Percentiles rank a stretch among this genome's conserved stretches.
These are phyloP conservation scores for Leucoraja erinaceus DNA, from an alignment of 2,113 vertebrate genomes.

Conservation along the genomic window DNA sequence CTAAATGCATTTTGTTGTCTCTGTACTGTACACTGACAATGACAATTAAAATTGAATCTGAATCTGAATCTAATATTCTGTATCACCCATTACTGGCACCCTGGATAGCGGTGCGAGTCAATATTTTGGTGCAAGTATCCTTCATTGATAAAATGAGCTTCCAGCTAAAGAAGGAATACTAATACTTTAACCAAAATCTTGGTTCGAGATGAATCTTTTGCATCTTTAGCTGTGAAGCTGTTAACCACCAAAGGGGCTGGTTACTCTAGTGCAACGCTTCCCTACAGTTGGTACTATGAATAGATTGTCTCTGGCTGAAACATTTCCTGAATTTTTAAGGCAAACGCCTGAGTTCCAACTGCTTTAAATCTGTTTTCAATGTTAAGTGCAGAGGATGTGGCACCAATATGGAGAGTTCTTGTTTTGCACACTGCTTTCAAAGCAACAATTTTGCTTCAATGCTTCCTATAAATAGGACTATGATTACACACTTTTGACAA, in stretches of 20 bases:
- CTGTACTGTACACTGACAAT: too few species aligned
- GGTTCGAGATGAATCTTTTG: too few species aligned
- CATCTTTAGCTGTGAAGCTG: too few species aligned
- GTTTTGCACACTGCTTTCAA: background rate
- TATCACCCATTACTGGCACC: too few species aligned
- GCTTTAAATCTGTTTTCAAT: slow-evolving; percentile 3
- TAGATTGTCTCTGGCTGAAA: background rate
- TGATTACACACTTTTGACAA: background rate
- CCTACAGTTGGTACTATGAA: background rate
- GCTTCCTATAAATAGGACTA: background rate
- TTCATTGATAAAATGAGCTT: too few species aligned
- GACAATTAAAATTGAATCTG: too few species aligned
- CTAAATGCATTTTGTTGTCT: too few species aligned
- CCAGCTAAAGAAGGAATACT: too few species aligned
- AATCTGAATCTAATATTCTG: too few species aligned
- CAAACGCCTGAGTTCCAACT: background rate
- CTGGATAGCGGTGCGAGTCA: too few species aligned
- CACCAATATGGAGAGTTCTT: background rate
- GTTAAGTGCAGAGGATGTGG: background rate
- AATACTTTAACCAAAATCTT: too few species aligned
- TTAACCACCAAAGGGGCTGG: background rate
- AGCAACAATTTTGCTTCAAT: background rate
- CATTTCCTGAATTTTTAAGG: background rate
- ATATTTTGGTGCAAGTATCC: too few species aligned
- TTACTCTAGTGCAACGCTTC: background rate